Evolutionary conservation across 2,113 vertebrate genomes (phyloP).

Genomic region (Corvus moneduloides): DNA sequence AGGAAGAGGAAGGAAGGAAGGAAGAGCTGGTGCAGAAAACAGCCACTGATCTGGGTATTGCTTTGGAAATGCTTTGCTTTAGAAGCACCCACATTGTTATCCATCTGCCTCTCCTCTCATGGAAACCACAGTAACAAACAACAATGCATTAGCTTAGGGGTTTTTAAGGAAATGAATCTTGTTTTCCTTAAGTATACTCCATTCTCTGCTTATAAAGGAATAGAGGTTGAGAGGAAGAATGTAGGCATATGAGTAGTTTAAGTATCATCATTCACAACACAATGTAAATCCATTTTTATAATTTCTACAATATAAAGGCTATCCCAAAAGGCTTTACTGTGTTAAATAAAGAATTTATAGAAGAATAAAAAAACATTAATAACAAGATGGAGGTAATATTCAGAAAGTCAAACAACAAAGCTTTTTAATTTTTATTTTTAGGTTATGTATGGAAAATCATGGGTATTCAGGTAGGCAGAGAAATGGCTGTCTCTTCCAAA

Average conservation of each 20-base stretch:
- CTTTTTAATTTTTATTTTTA: background rate
- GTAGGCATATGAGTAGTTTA: background rate
- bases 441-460: background rate
- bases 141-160: background rate
- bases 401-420: background rate
- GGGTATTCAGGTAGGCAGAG: background rate
- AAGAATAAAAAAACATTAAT: background rate
- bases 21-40: background rate
- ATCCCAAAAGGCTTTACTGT: background rate
- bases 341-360: background rate
- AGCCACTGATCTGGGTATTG: background rate
- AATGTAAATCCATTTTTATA: slow-evolving; percentile 4
- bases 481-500: background rate
- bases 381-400: background rate
- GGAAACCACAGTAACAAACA: slow-evolving; percentile 14
- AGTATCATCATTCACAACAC: background rate
- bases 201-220: background rate
- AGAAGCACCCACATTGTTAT: background rate
- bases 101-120: background rate
- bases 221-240: slow-evolving; percentile 1
- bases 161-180: slow-evolving; percentile 33
- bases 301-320: background rate
- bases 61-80: slow-evolving; percentile 3
- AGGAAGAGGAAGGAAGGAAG: background rate
- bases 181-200: slow-evolving; percentile 17